Evolutionary conservation across 2,797 vertebrate genomes (phyloP).

Genomic region (Artibeus lituratus): DNA sequence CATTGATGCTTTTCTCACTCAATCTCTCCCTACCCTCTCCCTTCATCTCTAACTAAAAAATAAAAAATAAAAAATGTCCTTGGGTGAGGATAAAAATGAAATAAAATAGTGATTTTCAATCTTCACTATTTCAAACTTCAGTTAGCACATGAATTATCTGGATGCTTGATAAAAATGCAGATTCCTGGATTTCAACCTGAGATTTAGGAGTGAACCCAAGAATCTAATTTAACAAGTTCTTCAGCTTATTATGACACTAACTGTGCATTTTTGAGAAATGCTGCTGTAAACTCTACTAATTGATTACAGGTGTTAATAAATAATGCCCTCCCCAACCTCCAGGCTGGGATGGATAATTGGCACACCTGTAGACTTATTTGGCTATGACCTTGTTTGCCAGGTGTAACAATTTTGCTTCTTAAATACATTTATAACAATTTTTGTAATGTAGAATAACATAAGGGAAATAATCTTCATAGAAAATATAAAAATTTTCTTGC

Average conservation of each 20-base stretch:
- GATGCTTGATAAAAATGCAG: neutral
- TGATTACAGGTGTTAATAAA: neutral
- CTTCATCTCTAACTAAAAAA: neutral
- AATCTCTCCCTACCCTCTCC: neutral
- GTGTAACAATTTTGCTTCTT: neutral
- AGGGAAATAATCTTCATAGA: neutral
- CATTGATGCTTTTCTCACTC: neutral
- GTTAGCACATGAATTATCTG: neutral
- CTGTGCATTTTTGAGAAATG: slow-evolving; percentile 21
- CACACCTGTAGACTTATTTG: neutral
- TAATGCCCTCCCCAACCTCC: neutral
- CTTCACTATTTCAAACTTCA: neutral
- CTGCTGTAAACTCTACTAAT: neutral
- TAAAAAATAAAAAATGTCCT: neutral
- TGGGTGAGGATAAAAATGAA: neutral
- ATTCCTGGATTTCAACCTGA: neutral
- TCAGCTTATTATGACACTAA: neutral
- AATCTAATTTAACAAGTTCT: neutral
- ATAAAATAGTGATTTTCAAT: neutral
- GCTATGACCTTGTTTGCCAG: slow-evolving; percentile 4
- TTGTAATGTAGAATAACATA: neutral
- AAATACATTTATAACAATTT: neutral
- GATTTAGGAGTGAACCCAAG: neutral
- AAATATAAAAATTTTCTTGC: neutral
- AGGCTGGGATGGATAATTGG: neutral